A percentile compares a stretch with the other conserved stretches of the same genome.
Evolutionary conservation across 2,888 invertebrate species (phyloP).

Genomic region (Dolichomitus sp.): DNA sequence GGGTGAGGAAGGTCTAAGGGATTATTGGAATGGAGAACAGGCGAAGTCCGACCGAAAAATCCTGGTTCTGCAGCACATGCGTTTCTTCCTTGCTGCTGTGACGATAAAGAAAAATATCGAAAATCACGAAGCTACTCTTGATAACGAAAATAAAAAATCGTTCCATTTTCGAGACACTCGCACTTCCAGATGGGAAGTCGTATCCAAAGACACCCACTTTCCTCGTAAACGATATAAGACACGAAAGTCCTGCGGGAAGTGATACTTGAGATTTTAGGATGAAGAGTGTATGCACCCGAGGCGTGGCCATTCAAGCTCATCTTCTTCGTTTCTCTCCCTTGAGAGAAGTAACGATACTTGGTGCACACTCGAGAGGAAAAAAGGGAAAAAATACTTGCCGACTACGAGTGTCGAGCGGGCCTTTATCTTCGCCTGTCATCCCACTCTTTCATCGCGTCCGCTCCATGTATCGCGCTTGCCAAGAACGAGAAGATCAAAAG

Average conservation of each 20-base stretch:
- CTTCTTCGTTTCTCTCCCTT: conserved; percentile 29
- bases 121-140: conserved; percentile 22
- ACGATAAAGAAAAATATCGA: conserved; percentile 38
- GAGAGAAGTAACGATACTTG: conserved; percentile 45
- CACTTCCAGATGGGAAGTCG: conserved; percentile 64
- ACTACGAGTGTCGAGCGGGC: conserved; percentile 58
- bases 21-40: conserved; percentile 47
- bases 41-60: conserved; percentile 14
- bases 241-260: conserved; percentile 60
- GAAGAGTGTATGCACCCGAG: conserved; percentile 47
- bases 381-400: conserved; percentile 28
- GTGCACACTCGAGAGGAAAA: conserved; percentile 33
- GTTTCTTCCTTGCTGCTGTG: conserved; percentile 32
- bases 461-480: conserved; percentile 32
- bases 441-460: conserved; percentile 59
- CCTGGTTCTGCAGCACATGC: conserved; percentile 25
- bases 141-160: conserved; percentile 46
- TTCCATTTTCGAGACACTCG: conserved; percentile 34
- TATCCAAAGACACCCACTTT: conserved; percentile 55
- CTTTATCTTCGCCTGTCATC: conserved; percentile 63
- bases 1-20: conserved; percentile 29
- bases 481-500: conserved; percentile 53
- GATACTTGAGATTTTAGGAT: conserved; percentile 61
- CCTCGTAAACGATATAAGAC: conserved; percentile 45
- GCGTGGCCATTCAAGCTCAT: conserved; percentile 60